Evolutionary conservation across 2,888 invertebrate genomes (phyloP), one percentile per base, ranked within the genome.

Genomic region (Stenolophus ochropezus): DNA sequence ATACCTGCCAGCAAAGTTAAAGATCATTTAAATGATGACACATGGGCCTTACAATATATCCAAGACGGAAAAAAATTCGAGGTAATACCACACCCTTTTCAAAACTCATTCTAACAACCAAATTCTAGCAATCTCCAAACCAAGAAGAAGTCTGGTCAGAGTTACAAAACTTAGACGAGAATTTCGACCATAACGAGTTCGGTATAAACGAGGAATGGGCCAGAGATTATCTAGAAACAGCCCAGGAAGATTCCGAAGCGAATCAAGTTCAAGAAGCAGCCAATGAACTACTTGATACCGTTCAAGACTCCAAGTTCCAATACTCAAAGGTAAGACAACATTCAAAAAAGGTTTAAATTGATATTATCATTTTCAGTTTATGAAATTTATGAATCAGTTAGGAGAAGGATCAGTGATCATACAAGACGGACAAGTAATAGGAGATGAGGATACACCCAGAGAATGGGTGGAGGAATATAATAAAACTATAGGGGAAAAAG

Each of bases 351-450:
- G n/a, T n/a, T n/a, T n/a, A 56, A 21, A 21, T 56, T 21, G 11
- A 16, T 27, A 27, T 11, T 80, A 25, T 61, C 47, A 16, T 83
- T 85, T 87, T 56, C 91, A 96, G 91, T 96, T 96, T 86, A 94
- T 96, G 94, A 94, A 93, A 86, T 96, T 96, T 87, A 96, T 96
- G 93, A 93, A 93, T 86, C 93, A 93, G 89, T 93, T 95, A 82
- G 93, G 94, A 87, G 92, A 93, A 85, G 93, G 93, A 53, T 93
- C 94, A 84, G 88, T 92, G 74, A 90, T 91, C 82, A 87, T 94
- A 58, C 91, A 92, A 84, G 89, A 89, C 83, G 87, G 87, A 77
- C 86, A 90, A 82, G 86, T 87, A 8, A 74, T 75, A 89, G 92
- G 85, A 85, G 90, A 90, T 73, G 90, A 83, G 87, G 90, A 82